These are phyloP conservation scores for Glareola pratincola DNA, from an alignment of 2,113 vertebrate species.

Conservation along the genomic window DNA sequence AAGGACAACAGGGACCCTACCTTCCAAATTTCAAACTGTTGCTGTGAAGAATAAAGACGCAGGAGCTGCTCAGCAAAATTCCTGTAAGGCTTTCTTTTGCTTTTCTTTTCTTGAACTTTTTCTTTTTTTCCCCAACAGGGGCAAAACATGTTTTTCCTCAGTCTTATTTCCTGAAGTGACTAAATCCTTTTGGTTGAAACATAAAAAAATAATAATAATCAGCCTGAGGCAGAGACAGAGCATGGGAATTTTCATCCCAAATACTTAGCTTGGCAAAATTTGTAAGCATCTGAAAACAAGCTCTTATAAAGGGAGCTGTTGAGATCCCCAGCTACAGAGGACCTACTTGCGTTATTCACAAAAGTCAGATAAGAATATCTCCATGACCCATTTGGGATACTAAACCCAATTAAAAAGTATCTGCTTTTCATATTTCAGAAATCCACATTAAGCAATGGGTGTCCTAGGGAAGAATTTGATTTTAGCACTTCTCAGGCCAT, in stretches of 20 bases:
- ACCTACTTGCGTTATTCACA: background rate
- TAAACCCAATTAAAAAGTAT: background rate
- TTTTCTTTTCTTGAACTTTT: background rate
- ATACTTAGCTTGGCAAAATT: slow-evolving; percentile 32
- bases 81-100: background rate
- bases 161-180: slow-evolving; percentile 30
- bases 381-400: background rate
- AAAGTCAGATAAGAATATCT: background rate
- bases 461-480: background rate
- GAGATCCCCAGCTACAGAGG: background rate
- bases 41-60: background rate
- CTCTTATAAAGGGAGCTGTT: background rate
- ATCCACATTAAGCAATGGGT: background rate
- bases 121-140: background rate
- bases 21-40: background rate
- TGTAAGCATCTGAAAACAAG: background rate
- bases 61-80: background rate
- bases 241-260: slow-evolving; percentile 32
- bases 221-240: slow-evolving; percentile 11
- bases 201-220: slow-evolving; percentile 6
- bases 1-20: background rate
- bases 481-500: background rate
- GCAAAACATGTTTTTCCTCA: slow-evolving; percentile 4
- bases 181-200: slow-evolving; percentile 23
- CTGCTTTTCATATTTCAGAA: background rate